These are phyloP conservation scores for Halisarca cf. caerulea DNA, from an alignment of 37 sponge, comb jelly and placozoan genomes.

Conservation along the genomic window DNA sequence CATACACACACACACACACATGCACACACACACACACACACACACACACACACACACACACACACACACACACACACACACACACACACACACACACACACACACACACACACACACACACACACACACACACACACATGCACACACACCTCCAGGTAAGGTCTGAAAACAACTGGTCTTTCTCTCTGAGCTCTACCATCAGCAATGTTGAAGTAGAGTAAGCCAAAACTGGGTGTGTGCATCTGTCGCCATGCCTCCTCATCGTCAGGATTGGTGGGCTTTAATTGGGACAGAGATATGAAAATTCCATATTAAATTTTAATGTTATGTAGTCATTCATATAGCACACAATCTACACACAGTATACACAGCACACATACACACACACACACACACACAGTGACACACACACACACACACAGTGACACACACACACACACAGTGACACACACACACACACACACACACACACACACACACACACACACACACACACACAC, in stretches of 20 bases:
- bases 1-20: conserved; percentile 19
- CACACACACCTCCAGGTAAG: conserved; percentile 17
- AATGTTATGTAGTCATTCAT: no score
- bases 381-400: no score
- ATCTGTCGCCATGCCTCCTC: conserved; percentile 26
- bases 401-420: no score
- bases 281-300: neutral
- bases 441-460: no score
- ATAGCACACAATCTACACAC: neutral
- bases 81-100: conserved; percentile 25
- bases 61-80: conserved; percentile 1
- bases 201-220: conserved; percentile 60
- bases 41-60: conserved; percentile 11
- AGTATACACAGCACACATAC: neutral
- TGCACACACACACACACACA: conserved; percentile 12
- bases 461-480: no score
- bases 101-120: conserved; percentile 25
- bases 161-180: conserved; percentile 11
- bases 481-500: no score
- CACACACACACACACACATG: conserved; percentile 1
- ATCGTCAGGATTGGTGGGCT: neutral
- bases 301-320: no score
- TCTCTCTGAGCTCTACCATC: conserved; percentile 14
- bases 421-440: no score
- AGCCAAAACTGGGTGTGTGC: conserved; percentile 38